phyloP scores from a whole-genome alignment of 2,113 vertebrate genomes.

The Channa maculata region DNA sequence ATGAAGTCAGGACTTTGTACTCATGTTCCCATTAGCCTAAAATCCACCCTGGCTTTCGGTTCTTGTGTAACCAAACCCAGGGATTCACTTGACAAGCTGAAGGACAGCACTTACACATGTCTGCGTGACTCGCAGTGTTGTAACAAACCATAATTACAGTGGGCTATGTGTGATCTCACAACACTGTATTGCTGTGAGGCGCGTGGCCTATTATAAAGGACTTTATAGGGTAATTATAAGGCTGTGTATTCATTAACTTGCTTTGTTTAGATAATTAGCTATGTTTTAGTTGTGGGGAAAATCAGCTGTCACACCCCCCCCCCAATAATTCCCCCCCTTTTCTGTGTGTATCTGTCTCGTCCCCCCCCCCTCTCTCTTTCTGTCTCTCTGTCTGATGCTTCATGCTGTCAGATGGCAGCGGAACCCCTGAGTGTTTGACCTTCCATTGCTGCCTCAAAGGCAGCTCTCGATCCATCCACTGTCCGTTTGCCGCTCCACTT shows the following conservation, averaged over 20 bases:
- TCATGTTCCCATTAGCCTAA: not conserved
- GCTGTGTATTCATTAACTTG: constrained; percentile 8
- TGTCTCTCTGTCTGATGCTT: constrained; percentile 23
- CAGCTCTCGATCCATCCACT: constrained; percentile 18
- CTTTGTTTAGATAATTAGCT: constrained; percentile 34
- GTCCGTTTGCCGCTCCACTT: not conserved
- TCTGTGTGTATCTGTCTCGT: not conserved
- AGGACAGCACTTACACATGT: not conserved
- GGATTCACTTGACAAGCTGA: not conserved
- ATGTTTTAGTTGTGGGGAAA: not conserved
- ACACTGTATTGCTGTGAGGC: not conserved
- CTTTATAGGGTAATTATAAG: constrained; percentile 7
- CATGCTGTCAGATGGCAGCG: constrained; percentile 26
- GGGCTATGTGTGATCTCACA: not conserved
- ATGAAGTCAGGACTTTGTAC: too few species aligned
- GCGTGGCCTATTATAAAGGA: not conserved
- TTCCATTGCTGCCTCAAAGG: constrained; percentile 36
- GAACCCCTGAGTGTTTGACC: constrained; percentile 36
- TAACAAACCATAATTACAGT: not conserved
- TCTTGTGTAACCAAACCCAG: not conserved
- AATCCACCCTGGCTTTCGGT: not conserved
- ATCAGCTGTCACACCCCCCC: constrained; percentile 19
- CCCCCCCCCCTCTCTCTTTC: not conserved
- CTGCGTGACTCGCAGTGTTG: not conserved
- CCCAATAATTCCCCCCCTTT: constrained; percentile 4